Conservation (phyloP, 2,113 vertebrate genomes). For the Lanius ludovicianus region DNA sequence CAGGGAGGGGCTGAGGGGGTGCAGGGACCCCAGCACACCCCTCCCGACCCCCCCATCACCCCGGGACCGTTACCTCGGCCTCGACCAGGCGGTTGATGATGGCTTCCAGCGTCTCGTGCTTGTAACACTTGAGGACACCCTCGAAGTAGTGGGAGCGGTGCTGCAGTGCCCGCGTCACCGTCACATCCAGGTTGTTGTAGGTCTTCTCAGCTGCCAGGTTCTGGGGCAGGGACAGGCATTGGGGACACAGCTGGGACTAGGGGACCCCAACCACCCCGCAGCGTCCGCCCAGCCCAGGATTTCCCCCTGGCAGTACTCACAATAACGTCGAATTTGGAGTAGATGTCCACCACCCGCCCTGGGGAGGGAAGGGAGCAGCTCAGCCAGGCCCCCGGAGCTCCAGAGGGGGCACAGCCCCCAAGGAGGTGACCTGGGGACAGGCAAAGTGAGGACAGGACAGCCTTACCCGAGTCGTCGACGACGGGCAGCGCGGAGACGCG, state of each 20-base stretch:
- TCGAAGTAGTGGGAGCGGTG: conserved; percentile 97
- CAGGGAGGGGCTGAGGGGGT: not conserved
- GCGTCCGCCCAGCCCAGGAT: not conserved
- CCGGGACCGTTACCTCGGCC: conserved; percentile 81
- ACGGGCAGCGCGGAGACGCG: conserved; percentile 93
- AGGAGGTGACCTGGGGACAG: not conserved
- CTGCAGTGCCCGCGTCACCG: conserved; percentile 93
- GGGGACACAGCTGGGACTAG: not conserved
- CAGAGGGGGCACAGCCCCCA: accelerated
- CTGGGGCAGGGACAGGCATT: conserved; percentile 53
- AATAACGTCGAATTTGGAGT: conserved; percentile 97
- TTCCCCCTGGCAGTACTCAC: conserved; percentile 77
- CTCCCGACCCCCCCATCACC: accelerated
- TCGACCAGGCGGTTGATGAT: conserved; percentile 96
- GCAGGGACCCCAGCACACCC: not conserved
- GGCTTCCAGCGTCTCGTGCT: conserved; percentile 89
- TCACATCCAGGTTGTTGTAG: conserved; percentile 96
- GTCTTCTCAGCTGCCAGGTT: conserved; percentile 97
- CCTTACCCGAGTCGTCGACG: conserved; percentile 89
- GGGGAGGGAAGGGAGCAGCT: not conserved
- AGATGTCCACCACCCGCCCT: conserved; percentile 96
- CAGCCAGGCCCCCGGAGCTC: accelerated
- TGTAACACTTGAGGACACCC: conserved; percentile 92
- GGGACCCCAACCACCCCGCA: not conserved
- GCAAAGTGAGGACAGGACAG: accelerated